Percentiles rank a stretch among this genome's conserved stretches.
These are phyloP conservation scores for Chloroclysta siterata DNA, from an alignment of 2,888 invertebrate genomes.

Conservation along the genomic window DNA sequence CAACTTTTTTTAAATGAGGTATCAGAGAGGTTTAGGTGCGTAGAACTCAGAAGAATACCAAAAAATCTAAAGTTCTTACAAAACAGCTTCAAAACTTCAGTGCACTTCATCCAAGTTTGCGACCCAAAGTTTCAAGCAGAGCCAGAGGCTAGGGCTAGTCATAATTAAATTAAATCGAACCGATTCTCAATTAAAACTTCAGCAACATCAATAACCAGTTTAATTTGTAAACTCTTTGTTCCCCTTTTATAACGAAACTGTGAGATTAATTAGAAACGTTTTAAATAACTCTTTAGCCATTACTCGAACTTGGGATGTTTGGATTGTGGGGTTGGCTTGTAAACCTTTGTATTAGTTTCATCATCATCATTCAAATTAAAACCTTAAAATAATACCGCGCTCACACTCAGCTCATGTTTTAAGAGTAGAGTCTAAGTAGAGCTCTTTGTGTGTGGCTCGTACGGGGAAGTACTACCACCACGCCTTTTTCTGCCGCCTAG, in stretches of 20 bases:
- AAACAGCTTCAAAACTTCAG: background rate
- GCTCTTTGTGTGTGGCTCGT: too few species aligned
- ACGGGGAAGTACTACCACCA: too few species aligned
- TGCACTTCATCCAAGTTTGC: background rate
- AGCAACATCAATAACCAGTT: constrained; percentile 64
- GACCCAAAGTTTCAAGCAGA: background rate
- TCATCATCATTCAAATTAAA: too few species aligned
- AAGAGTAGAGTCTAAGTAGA: too few species aligned
- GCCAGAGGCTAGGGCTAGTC: background rate
- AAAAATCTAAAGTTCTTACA: background rate
- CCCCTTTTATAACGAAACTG: constrained; percentile 39
- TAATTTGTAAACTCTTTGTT: constrained; percentile 66
- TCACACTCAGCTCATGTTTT: too few species aligned
- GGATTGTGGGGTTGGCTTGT: background rate
- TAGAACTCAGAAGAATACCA: background rate
- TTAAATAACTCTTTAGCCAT: constrained; percentile 29
- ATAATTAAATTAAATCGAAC: constrained; percentile 46
- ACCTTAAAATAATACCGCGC: too few species aligned
- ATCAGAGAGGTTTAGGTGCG: too few species aligned
- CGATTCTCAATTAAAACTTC: constrained; percentile 54
- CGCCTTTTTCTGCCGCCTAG: too few species aligned
- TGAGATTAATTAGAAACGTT: constrained; percentile 40
- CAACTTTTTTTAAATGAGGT: too few species aligned
- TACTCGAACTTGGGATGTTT: constrained; percentile 11
- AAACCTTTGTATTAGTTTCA: background rate